Conservation (phyloP, 64 coral and sea anemone genomes). For the Orbicella faveolata region DNA sequence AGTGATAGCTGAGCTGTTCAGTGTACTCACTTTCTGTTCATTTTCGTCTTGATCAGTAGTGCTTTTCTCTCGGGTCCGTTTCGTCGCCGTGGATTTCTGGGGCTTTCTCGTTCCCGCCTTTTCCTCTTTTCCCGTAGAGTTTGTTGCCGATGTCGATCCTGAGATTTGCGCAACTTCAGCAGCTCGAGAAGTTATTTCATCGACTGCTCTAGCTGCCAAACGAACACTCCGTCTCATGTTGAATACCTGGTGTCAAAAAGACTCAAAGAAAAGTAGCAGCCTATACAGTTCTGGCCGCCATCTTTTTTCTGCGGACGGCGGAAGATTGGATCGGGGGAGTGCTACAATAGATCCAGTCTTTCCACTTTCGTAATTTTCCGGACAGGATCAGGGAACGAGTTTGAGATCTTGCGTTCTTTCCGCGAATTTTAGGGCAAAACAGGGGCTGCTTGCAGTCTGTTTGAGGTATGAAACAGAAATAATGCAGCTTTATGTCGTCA, state of each 20-base stretch:
- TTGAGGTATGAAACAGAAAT: too few relatives aligned
- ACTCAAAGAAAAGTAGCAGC: neutral
- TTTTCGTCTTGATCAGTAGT: neutral
- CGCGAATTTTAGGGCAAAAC: too few relatives aligned
- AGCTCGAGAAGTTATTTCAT: neutral
- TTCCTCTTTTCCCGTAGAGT: neutral
- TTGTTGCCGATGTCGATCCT: neutral
- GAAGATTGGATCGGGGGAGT: neutral
- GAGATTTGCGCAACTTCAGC: neutral
- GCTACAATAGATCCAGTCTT: neutral
- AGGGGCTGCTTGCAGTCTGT: too few relatives aligned
- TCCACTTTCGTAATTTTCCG: neutral
- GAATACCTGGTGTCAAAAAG: neutral
- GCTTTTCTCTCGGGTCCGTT: slow-evolving; percentile 11
- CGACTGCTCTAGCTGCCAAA: slow-evolving; percentile 21
- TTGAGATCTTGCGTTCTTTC: too few relatives aligned
- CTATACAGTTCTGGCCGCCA: neutral
- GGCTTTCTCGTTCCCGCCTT: neutral
- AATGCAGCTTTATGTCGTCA: too few relatives aligned
- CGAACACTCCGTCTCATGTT: slow-evolving; percentile 39
- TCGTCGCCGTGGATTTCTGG: neutral
- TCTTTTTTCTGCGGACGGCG: neutral
- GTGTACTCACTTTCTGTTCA: neutral
- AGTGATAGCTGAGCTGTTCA: neutral
- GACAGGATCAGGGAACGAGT: too few relatives aligned